Evolutionary conservation across 2,113 vertebrate species (phyloP).

Genomic region (Marmota flaviventris): DNA sequence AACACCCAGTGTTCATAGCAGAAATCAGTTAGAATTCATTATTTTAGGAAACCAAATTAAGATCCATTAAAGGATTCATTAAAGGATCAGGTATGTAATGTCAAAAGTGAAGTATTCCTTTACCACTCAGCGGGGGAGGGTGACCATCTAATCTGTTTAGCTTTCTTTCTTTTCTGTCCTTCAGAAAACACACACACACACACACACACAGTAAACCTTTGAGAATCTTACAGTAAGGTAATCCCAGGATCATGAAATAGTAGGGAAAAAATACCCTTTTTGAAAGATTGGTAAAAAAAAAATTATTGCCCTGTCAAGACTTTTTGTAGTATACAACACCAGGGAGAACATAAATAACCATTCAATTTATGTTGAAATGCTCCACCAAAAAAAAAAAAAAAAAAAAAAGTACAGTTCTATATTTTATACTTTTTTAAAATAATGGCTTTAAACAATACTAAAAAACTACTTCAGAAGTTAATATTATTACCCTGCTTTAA

Average conservation of each 20-base stretch:
- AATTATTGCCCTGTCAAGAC: neutral
- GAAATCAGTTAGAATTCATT: neutral
- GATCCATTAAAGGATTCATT: neutral
- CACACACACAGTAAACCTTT: neutral
- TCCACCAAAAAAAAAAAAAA: neutral
- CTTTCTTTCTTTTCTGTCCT: neutral
- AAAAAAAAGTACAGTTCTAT: neutral
- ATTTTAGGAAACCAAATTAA: neutral
- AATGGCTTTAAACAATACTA: neutral
- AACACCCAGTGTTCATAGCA: neutral
- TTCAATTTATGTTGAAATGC: neutral
- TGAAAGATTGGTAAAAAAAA: neutral
- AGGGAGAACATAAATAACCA: neutral
- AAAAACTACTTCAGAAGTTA: neutral
- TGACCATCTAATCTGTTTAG: neutral
- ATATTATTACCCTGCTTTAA: neutral
- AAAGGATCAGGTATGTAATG: neutral
- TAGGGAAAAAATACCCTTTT: neutral
- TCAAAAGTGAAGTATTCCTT: constrained; percentile 39
- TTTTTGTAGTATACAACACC: neutral
- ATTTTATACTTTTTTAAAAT: neutral
- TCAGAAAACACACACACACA: neutral
- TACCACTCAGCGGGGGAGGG: neutral
- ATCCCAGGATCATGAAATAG: neutral
- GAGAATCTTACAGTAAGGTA: neutral